Conservation (phyloP, 2,888 invertebrate genomes). For the Selenia dentaria region DNA sequence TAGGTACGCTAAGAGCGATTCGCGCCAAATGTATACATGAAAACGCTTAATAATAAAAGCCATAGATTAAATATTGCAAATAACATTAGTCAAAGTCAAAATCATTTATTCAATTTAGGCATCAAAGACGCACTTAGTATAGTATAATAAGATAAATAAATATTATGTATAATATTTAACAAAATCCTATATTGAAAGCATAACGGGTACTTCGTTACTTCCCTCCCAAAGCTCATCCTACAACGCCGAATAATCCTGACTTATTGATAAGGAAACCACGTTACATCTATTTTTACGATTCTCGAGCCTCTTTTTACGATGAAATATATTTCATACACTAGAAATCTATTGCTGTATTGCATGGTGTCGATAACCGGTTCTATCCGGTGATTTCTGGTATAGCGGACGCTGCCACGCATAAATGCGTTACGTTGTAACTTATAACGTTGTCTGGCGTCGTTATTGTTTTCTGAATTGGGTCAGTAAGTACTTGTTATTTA, state of each 20-base stretch:
- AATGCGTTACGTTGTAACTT: constrained; percentile 21
- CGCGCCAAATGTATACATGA: too few relatives aligned
- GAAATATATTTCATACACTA: constrained; percentile 71
- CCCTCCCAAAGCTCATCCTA: constrained; percentile 28
- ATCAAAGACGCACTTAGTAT: too few relatives aligned
- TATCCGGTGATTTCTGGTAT: constrained; percentile 52
- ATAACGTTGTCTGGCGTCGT: constrained; percentile 37
- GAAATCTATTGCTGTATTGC: constrained; percentile 69
- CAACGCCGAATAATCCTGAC: constrained; percentile 65
- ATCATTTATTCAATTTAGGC: too few relatives aligned
- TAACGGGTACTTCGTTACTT: constrained; percentile 23
- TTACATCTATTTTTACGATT: constrained; percentile 79
- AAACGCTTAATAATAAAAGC: too few relatives aligned
- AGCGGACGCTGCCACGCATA: constrained; percentile 44
- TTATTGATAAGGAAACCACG: constrained; percentile 73
- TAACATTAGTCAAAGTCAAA: too few relatives aligned
- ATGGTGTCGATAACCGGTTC: constrained; percentile 65
- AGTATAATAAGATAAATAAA: too few relatives aligned
- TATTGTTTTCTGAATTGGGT: constrained; percentile 47
- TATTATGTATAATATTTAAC: too few relatives aligned
- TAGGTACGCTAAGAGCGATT: too few relatives aligned
- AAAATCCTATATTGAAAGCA: too few relatives aligned
- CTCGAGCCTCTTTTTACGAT: constrained; percentile 73
- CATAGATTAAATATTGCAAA: too few relatives aligned
- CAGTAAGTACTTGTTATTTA: constrained; percentile 13